Percentiles rank a stretch among this genome's conserved stretches.
These are phyloP conservation scores for Spisula subtruncata DNA, from an alignment of 2,888 invertebrate species.

Conservation along the genomic window DNA sequence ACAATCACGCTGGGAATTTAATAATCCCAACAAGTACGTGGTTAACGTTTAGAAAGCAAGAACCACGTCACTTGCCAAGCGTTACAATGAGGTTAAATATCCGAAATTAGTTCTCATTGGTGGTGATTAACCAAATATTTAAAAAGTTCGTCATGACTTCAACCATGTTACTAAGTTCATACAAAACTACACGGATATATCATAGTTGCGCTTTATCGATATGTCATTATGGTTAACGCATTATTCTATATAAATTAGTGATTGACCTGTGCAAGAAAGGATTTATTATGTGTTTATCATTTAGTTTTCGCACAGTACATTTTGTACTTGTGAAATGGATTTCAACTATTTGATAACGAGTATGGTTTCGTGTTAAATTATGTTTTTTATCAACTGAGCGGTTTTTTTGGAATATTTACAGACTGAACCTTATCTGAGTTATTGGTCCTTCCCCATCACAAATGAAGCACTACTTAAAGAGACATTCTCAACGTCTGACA, in stretches of 20 bases:
- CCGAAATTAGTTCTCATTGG: too few species aligned
- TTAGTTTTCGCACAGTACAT: constrained; percentile 25
- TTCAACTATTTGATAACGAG: constrained; percentile 14
- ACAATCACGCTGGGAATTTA: too few species aligned
- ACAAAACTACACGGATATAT: background rate
- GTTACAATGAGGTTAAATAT: too few species aligned
- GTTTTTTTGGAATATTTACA: background rate
- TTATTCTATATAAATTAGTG: background rate
- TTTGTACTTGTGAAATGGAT: constrained; percentile 28
- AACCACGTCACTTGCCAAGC: too few species aligned
- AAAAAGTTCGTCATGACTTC: too few species aligned
- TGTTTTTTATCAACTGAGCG: background rate
- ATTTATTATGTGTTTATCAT: constrained; percentile 23
- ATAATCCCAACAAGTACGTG: too few species aligned
- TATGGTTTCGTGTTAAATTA: constrained; percentile 26
- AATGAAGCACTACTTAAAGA: background rate
- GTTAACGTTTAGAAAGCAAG: too few species aligned
- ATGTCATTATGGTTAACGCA: background rate
- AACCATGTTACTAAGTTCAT: too few species aligned
- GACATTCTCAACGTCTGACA: too few species aligned
- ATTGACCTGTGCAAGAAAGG: background rate
- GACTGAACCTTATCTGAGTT: constrained; percentile 1
- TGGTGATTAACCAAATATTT: too few species aligned
- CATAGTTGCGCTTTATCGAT: background rate
- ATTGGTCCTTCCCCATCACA: background rate